phyloP scores from a whole-genome alignment of 2,113 vertebrate genomes.

The Acanthisitta chloris region DNA sequence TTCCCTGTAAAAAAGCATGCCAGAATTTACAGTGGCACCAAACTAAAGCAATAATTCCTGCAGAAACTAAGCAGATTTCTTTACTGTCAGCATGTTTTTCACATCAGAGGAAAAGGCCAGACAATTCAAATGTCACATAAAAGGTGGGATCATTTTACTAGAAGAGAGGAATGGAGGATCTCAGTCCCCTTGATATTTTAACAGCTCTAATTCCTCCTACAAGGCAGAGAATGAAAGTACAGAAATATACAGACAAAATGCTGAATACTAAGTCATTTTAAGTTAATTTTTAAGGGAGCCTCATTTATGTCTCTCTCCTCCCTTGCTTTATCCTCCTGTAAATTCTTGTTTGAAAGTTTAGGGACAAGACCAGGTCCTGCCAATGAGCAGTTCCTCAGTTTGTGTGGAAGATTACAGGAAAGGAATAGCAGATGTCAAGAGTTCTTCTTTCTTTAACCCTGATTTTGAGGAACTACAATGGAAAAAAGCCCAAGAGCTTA shows the following conservation, averaged over 20 bases:
- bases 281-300: background rate
- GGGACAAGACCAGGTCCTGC: background rate
- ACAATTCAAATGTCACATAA: background rate
- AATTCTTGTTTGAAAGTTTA: background rate
- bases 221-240: background rate
- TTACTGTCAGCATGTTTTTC: conserved; percentile 53
- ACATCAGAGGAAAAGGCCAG: conserved; percentile 26
- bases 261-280: too few species aligned
- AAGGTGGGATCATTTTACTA: background rate
- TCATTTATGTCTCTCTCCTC: background rate
- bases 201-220: background rate
- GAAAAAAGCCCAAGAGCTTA: background rate
- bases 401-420: background rate
- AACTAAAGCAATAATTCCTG: conserved; percentile 23
- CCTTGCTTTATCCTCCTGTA: background rate
- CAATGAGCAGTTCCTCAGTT: background rate
- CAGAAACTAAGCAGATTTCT: conserved; percentile 12
- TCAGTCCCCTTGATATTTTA: background rate
- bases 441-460: background rate
- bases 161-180: background rate
- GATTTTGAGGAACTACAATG: background rate
- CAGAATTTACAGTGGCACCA: conserved; percentile 48
- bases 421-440: background rate
- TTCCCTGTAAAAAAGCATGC: conserved; percentile 16
- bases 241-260: background rate